Evolutionary conservation across 2,797 vertebrate species (phyloP), one percentile per base, ranked within the genome.

Genomic region (Lophius americanus): DNA sequence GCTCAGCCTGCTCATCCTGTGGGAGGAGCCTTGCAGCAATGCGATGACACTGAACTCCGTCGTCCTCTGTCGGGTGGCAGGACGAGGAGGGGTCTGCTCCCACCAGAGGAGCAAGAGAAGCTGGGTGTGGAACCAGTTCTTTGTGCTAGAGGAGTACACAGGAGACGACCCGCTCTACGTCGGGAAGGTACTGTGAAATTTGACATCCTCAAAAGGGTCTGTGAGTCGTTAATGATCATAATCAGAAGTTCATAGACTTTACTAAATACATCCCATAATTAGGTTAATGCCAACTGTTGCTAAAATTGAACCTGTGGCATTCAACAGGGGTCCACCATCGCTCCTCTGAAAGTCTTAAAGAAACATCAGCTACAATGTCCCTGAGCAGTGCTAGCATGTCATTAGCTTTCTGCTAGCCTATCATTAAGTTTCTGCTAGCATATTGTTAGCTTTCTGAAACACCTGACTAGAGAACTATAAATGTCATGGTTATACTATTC

Each of bases 121-220:
- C 92, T 98, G 96, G 96, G 96, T 98, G 62, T 98, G 96, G 96
- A 98, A 98, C 87, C 96, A 98, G 46, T 98, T 98, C 93, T 98
- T 98, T 51, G 95, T 98, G 38, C 90, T 98, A 90, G 96, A 98
- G 88, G 96, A 98, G 85, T 96, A 95, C 84, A 95, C 94, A 9
- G 96, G 96, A 64, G 95, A 95, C 1, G 96, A 97, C 60, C 96
- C 96, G 7, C 93, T 96, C 73, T 97, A 98, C 63, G 95, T 98
- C 36, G 96, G 96, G 70, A 98, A 98, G 95, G 96, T 98, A 94
- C 82, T 88, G 54, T 12, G 7, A 14, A 4, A 2, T 38, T 36
- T n/a, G 8, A 12, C 39, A 3, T 23, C 33, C 4, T 46, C 1
- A 53, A 7, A 13, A 7, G 0, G 33, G 13, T 8, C 5, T 9